Percentiles rank a stretch among this genome's conserved stretches.
Evolutionary conservation across 1,140 invertebrate species (phyloP).

Genomic region (Conus ventricosus): DNA sequence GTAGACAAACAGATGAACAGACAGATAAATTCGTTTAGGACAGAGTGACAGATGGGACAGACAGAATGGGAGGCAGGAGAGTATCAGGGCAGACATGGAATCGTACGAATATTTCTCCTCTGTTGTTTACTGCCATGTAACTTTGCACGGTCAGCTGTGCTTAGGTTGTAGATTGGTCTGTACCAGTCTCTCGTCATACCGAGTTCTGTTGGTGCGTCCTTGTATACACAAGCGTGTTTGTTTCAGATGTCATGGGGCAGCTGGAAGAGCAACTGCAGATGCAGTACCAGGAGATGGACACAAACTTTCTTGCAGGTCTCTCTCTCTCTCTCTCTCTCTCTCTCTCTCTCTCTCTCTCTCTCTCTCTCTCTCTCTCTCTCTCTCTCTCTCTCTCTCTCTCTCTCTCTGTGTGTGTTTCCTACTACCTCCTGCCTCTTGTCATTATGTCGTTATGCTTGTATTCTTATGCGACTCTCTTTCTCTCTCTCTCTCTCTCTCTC

Average conservation of each 20-base stretch:
- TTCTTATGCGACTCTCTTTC: too few species aligned
- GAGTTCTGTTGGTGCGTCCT: neutral
- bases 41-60: neutral
- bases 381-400: neutral
- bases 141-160: neutral
- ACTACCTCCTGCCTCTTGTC: too few species aligned
- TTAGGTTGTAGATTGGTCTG: neutral
- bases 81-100: too few species aligned
- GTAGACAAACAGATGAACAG: too few species aligned
- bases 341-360: too few species aligned
- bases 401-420: too few species aligned
- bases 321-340: neutral
- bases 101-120: neutral
- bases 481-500: too few species aligned
- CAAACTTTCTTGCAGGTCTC: neutral
- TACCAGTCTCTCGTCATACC: too few species aligned
- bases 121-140: neutral
- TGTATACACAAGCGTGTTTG: slow-evolving; percentile 5
- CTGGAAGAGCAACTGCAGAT: neutral
- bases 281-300: neutral
- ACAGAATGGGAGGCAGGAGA: neutral
- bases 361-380: neutral
- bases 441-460: too few species aligned
- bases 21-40: neutral
- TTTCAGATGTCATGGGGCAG: neutral